Evolutionary conservation across 2,888 invertebrate genomes (phyloP), one percentile per base, ranked within the genome.

Genomic region (Mongoloraphidia duomilia): DNA sequence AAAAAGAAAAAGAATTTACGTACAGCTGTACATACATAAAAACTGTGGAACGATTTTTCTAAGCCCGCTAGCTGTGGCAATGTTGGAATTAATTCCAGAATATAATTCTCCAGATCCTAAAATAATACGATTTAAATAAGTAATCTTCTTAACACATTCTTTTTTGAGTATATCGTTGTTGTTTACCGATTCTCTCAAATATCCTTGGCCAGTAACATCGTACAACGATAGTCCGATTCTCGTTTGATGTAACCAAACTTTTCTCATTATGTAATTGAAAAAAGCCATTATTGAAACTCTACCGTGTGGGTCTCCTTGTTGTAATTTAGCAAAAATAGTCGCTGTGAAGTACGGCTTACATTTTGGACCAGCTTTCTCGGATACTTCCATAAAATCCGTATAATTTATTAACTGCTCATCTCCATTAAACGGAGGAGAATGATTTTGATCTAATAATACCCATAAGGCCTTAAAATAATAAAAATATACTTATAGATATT

Each of bases 1-100:
- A 97, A 72, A 64, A 95, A 96, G 71, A 97, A 97, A 59, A 96
- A 79, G 70, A 97, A 95, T 65, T 95, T 94, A 57, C 95, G 76
- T 0, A 93, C 93, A 3, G 93, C 95, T 0, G 95, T 94, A 64
- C 95, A 95, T 14, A 94, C 86, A 65, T 96, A 97, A 72, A 96
- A 96, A 10, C 87, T 89, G 60, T 92, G 90, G 69, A 96, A 95
- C 0, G 93, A 91, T 36, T 88, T 84, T 66, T 94, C 92, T 47
- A 96, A 68, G 0, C 91, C 89, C 63, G 92, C 87, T 4, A 95
- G 69, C 48, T 94, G 93, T 0, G 89, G 85, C 38, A 96, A 68
- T 0, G 94, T 92, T 0, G 95, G 95, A 47, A 96, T 87, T 48
- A 96, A 71, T 62, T 96, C 95, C 12, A 85, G 77, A 57, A 96